These are phyloP conservation scores for Chauna torquata DNA, from an alignment of 2,113 vertebrate species.

Conservation along the genomic window DNA sequence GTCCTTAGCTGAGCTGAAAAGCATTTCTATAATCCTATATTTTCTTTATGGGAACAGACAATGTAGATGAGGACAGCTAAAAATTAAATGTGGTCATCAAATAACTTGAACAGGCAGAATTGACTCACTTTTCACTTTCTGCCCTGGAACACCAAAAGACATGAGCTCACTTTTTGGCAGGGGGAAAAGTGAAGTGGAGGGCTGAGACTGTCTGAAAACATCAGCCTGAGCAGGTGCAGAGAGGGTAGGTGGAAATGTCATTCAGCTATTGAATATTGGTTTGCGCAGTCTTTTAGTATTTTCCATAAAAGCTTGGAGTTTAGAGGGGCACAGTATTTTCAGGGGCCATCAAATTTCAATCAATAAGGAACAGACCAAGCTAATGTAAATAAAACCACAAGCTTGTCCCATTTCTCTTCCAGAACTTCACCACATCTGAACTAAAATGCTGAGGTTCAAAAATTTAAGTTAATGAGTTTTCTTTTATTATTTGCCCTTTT, in stretches of 20 bases:
- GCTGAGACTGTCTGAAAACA: slow-evolving; percentile 1
- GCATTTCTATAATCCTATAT: neutral
- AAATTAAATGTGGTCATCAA: neutral
- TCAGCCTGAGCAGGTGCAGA: neutral
- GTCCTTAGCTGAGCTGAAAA: neutral
- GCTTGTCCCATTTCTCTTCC: neutral
- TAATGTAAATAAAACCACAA: neutral
- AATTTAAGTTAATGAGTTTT: neutral
- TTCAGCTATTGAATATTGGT: neutral
- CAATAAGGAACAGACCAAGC: neutral
- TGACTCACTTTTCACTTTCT: slow-evolving; percentile 31
- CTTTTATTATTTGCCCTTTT: neutral
- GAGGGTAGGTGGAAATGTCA: neutral
- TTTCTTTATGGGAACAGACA: neutral
- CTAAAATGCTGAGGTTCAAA: neutral
- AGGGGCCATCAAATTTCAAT: neutral
- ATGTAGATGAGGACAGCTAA: neutral
- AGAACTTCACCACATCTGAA: neutral
- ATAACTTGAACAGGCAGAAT: neutral
- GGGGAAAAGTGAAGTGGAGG: neutral
- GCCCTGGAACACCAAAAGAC: neutral
- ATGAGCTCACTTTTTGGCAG: slow-evolving; percentile 49
- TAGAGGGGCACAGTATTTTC: neutral
- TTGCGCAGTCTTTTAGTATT: neutral
- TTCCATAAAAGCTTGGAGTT: neutral